Evolutionary conservation across 2,888 invertebrate species (phyloP).

Genomic region (Stenolophus ochropezus): DNA sequence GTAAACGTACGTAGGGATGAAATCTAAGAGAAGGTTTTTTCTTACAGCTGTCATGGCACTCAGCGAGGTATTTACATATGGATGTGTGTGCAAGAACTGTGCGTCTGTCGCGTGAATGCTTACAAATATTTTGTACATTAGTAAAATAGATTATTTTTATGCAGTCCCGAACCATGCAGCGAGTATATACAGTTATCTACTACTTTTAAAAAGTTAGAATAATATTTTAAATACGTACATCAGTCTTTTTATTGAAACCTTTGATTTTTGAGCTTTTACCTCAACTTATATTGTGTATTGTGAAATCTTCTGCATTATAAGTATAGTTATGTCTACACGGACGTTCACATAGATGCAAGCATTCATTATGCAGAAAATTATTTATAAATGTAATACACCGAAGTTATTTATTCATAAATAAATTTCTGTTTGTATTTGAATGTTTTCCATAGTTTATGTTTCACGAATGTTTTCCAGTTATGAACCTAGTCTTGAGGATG

Average conservation of each 20-base stretch:
- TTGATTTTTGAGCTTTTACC: slow-evolving; percentile 50
- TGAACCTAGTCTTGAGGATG: slow-evolving; percentile 1
- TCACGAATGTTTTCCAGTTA: neutral
- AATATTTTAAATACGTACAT: slow-evolving; percentile 51
- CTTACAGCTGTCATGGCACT: slow-evolving; percentile 58
- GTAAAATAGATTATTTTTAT: slow-evolving; percentile 59
- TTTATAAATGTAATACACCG: neutral
- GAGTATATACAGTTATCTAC: slow-evolving; percentile 51
- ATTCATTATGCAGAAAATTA: too few species aligned
- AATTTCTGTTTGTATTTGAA: neutral
- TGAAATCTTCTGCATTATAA: slow-evolving; percentile 46
- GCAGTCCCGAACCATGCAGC: slow-evolving; percentile 52
- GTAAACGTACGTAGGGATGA: too few species aligned
- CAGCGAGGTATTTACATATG: slow-evolving; percentile 58
- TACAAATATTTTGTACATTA: slow-evolving; percentile 55
- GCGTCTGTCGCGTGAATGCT: slow-evolving; percentile 38
- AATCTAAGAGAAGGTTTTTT: neutral
- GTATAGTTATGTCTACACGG: slow-evolving; percentile 8
- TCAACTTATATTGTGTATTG: slow-evolving; percentile 48
- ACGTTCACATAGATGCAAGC: neutral
- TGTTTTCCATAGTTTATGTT: neutral
- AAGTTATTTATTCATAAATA: neutral
- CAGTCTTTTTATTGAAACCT: slow-evolving; percentile 40
- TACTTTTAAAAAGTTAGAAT: slow-evolving; percentile 48
- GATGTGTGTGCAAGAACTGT: slow-evolving; percentile 45